Base-by-base conservation (phyloP, 2,797 vertebrate genomes). In the Chelon labrosus region DNA sequence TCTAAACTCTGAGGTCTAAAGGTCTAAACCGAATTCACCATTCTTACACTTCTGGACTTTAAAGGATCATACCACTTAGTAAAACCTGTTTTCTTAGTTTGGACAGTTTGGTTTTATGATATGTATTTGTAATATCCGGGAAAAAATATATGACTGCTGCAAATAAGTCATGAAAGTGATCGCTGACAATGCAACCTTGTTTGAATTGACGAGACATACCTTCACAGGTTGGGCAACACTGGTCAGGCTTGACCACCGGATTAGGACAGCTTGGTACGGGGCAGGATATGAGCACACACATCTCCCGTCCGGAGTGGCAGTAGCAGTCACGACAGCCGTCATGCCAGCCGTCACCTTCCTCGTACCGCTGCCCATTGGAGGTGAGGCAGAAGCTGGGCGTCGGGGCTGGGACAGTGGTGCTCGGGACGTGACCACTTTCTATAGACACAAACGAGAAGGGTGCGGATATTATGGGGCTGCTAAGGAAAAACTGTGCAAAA, bases 281-380 rank as follows among this genome's bases (percentile, higher is more conserved):
- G 64, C 95, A 96, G 62, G 94, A 93, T 73, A 96, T 96, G 78
- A 96, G 92, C 20, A 95, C 93, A 38, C 95, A 96, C 95, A 96
- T 96, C 88, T 96, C 95, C n/a, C 92, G 88, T 4, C 94, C 94
- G 0, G 83, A 85, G 46, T 95, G 91, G 82, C 95, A 96, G 88
- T 91, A 95, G 77, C 95, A 96, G 88, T 96, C 95, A 0, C 95
- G 89, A 10, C 95, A 96, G 63, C 95, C 95, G 0, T 96, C 95
- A 2, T 96, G 95, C 95, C 95, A 96, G 72, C 89, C 82, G 27
- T 93, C 89, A 0, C 93, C 95, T 47, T 95, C 94, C 79, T 95
- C 84, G 16, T 94, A 93, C 2, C 80, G 90, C 11, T 86, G 91
- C 0, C 95, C 94, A 0, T 86, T 93, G 3, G 93, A 91, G 14